Conservation (phyloP, 2,888 invertebrate species). For the Caenorhabditis macrosperma region DNA sequence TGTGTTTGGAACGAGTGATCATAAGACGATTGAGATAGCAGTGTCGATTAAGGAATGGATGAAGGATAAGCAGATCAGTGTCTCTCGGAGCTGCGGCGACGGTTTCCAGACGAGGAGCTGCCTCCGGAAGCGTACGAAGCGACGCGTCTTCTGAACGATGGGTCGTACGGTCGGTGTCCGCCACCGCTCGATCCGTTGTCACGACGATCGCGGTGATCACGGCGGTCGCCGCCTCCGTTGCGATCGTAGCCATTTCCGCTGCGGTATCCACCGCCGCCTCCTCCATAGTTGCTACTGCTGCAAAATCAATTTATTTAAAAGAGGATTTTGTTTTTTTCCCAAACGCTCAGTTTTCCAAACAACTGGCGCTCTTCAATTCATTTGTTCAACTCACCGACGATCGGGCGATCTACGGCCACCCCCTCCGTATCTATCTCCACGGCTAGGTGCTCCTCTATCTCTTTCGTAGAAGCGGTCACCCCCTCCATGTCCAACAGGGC, state of each 20-base stretch:
- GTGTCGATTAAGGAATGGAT: too few relatives aligned
- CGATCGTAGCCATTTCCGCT: constrained; percentile 23
- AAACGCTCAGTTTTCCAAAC: neutral
- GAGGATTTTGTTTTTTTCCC: neutral
- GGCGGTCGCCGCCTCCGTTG: constrained; percentile 17
- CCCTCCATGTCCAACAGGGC: constrained; percentile 38
- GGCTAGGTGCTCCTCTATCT: constrained; percentile 29
- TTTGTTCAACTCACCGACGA: neutral
- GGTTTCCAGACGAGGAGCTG: neutral
- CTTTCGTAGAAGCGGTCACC: constrained; percentile 11
- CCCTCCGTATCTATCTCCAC: constrained; percentile 12
- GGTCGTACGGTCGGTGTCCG: constrained; percentile 51
- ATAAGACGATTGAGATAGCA: too few relatives aligned
- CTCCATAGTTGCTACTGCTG: neutral
- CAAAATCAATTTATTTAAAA: neutral
- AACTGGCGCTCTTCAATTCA: neutral
- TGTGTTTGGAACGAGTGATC: too few relatives aligned
- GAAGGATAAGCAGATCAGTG: too few relatives aligned
- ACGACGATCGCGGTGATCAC: constrained; percentile 19
- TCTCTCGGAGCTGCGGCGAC: constrained; percentile 26
- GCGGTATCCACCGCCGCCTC: constrained; percentile 33
- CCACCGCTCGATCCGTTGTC: constrained; percentile 8
- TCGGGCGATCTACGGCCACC: constrained; percentile 10
- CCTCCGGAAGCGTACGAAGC: constrained; percentile 45
- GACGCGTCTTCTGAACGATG: constrained; percentile 45